Evolutionary conservation across 2,888 invertebrate species (phyloP).

Genomic region (Agrochola macilenta): DNA sequence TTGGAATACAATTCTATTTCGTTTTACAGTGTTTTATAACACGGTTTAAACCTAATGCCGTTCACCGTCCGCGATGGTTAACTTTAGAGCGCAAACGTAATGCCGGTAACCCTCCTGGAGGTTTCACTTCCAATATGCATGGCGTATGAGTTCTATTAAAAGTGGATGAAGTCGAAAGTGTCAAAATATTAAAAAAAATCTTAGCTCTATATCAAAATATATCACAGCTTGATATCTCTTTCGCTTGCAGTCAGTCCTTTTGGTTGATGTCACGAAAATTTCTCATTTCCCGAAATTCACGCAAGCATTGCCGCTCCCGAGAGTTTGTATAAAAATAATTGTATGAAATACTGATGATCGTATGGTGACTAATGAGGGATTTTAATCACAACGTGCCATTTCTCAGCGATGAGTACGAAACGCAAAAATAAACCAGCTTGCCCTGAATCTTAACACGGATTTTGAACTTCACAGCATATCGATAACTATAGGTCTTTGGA

Average conservation of each 20-base stretch:
- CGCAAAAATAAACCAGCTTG: conserved; percentile 81
- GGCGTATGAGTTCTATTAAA: too few relatives aligned
- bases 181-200: background rate
- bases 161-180: too few relatives aligned
- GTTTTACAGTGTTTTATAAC: too few relatives aligned
- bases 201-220: background rate
- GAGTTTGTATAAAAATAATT: conserved; percentile 42
- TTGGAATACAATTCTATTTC: too few relatives aligned
- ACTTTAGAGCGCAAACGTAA: too few relatives aligned
- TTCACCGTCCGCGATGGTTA: too few relatives aligned
- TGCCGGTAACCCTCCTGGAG: too few relatives aligned
- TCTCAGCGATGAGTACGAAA: conserved; percentile 68
- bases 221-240: background rate
- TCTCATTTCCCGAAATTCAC: conserved; percentile 4
- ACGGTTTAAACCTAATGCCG: too few relatives aligned
- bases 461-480: conserved; percentile 71
- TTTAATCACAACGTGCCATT: conserved; percentile 73
- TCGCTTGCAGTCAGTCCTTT: background rate
- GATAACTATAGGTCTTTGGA: conserved; percentile 15
- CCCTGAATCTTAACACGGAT: conserved; percentile 77
- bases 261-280: background rate
- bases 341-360: conserved; percentile 56
- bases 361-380: conserved; percentile 80
- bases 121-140: too few relatives aligned
- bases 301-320: conserved; percentile 1